These are phyloP conservation scores for Pluvialis apricaria DNA, from an alignment of 2,113 vertebrate genomes.

Conservation along the genomic window DNA sequence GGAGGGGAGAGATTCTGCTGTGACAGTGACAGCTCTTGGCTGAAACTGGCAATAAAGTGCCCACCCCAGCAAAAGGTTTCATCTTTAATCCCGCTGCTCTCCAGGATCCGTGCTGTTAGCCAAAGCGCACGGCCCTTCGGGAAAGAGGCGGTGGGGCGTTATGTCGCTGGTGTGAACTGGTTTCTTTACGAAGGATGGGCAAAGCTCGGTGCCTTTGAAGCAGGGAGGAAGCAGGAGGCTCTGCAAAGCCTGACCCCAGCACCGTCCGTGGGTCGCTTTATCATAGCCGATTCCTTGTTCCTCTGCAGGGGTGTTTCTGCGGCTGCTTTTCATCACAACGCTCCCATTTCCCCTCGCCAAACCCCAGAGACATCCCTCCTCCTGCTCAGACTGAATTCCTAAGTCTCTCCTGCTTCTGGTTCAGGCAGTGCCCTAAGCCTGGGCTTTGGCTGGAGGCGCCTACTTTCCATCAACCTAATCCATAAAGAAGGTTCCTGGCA, in stretches of 20 bases:
- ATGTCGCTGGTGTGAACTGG: neutral
- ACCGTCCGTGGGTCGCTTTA: rapidly evolving
- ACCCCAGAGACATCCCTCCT: neutral
- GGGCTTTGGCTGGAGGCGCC: neutral
- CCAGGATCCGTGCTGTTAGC: neutral
- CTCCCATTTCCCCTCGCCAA: rapidly evolving
- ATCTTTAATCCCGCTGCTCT: neutral
- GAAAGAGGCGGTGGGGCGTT: neutral
- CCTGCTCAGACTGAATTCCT: neutral
- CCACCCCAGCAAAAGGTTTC: neutral
- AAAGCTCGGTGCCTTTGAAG: neutral
- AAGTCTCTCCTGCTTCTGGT: neutral
- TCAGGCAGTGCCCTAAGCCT: neutral
- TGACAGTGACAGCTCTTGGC: neutral
- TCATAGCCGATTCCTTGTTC: neutral
- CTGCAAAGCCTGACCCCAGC: neutral
- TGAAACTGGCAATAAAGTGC: neutral
- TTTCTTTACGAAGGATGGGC: neutral
- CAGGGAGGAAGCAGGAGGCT: neutral
- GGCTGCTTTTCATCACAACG: neutral
- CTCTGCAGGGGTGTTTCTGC: neutral
- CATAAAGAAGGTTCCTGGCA: neutral
- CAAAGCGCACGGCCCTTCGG: neutral
- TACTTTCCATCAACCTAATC: neutral
- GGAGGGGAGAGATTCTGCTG: neutral